Evolutionary conservation across 2,888 invertebrate species (phyloP).

Genomic region (Apomyelois bistriatella): DNA sequence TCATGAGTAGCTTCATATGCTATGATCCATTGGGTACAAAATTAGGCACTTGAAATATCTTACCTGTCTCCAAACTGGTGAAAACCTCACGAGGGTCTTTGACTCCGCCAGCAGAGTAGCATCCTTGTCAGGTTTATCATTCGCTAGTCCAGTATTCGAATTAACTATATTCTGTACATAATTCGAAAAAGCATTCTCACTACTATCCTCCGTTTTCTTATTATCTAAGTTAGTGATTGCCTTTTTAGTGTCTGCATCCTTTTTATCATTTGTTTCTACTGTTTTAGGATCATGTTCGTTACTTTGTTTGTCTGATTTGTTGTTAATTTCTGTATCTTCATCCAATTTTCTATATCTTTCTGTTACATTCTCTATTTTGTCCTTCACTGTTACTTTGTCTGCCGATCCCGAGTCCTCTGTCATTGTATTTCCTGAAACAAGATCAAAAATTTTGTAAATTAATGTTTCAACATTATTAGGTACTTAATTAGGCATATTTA

Average conservation of each 20-base stretch:
- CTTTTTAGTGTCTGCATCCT: neutral
- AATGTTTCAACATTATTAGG: neutral
- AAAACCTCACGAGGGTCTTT: conserved; percentile 60
- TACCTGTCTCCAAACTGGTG: conserved; percentile 74
- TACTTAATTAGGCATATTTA: too few species aligned
- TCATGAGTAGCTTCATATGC: too few species aligned
- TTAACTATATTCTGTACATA: conserved; percentile 56
- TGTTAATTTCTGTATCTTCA: neutral
- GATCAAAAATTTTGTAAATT: too few species aligned
- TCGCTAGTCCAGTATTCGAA: conserved; percentile 40
- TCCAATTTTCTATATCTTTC: neutral
- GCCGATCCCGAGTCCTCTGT: neutral
- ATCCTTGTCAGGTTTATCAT: conserved; percentile 44
- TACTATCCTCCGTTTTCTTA: conserved; percentile 16
- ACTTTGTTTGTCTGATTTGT: neutral
- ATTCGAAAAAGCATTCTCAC: conserved; percentile 30
- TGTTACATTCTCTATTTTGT: neutral
- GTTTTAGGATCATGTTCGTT: neutral
- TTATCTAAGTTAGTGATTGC: neutral
- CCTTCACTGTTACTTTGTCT: neutral
- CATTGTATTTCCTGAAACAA: neutral
- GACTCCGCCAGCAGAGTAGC: conserved; percentile 48
- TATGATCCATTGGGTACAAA: neutral
- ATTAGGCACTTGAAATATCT: conserved; percentile 1
- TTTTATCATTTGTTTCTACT: neutral